These are phyloP conservation scores for Phaonia tiefii DNA, from an alignment of 2,888 invertebrate genomes.

Conservation along the genomic window DNA sequence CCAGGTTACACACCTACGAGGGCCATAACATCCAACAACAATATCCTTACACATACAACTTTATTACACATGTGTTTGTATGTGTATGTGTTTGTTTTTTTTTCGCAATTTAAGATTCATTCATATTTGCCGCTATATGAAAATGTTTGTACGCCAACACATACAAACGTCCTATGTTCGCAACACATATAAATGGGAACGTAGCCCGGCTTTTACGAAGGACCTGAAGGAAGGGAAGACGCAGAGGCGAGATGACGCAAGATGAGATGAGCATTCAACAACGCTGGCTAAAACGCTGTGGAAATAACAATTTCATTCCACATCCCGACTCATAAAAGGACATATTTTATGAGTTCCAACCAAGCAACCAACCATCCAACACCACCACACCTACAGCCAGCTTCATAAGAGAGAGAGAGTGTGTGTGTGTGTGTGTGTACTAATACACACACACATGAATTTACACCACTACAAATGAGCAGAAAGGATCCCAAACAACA, in stretches of 20 bases:
- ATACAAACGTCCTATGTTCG: no score
- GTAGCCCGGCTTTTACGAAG: not conserved
- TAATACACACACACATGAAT: not conserved
- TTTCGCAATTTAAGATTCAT: slow-evolving; percentile 25
- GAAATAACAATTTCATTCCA: slow-evolving; percentile 30
- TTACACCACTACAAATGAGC: slow-evolving; percentile 51
- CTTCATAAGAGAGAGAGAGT: slow-evolving; percentile 3
- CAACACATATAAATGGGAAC: slow-evolving; percentile 10
- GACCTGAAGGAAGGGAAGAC: no score
- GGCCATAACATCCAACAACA: slow-evolving; percentile 41
- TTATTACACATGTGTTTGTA: not conserved
- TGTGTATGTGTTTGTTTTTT: not conserved
- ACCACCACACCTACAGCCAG: slow-evolving; percentile 63
- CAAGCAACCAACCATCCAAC: no score
- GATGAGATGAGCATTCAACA: slow-evolving; percentile 25
- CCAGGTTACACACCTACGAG: slow-evolving; percentile 43
- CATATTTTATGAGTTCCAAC: slow-evolving; percentile 64
- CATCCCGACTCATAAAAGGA: slow-evolving; percentile 61
- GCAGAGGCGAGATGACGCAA: not conserved
- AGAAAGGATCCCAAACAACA: slow-evolving; percentile 22
- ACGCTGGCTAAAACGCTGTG: slow-evolving; percentile 23
- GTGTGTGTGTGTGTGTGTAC: not conserved
- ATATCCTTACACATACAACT: slow-evolving; percentile 35
- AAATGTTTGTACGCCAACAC: no score
- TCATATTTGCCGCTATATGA: slow-evolving; percentile 21